Conservation (phyloP, 2,113 vertebrate species). For the Muntiacus reevesi region DNA sequence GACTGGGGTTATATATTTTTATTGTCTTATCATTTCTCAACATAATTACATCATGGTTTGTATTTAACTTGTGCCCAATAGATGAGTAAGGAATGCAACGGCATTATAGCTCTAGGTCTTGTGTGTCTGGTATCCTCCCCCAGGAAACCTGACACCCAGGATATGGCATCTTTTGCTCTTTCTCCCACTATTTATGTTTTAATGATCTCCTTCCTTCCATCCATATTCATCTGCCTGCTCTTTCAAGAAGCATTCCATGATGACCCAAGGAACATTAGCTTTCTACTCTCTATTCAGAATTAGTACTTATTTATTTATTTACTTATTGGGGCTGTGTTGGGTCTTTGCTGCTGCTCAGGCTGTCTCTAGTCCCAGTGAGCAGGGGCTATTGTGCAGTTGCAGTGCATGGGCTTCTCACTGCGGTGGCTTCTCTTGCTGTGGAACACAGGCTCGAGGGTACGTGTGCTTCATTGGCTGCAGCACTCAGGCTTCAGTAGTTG, state of each 20-base stretch:
- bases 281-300: neutral
- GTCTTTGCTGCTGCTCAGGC: neutral
- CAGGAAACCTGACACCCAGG: neutral
- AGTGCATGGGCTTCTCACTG: accelerated
- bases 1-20: neutral
- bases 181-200: neutral
- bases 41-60: neutral
- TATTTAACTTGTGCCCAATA: neutral
- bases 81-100: neutral
- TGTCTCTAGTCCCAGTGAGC: neutral
- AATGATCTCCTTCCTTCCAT: neutral
- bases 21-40: conserved; percentile 7
- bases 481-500: neutral
- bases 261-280: neutral
- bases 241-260: neutral
- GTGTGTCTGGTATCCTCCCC: neutral
- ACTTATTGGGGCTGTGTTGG: neutral
- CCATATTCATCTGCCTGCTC: neutral
- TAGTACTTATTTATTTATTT: neutral
- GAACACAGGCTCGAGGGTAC: accelerated
- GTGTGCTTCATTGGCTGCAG: accelerated
- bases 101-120: neutral
- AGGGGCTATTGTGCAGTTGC: neutral
- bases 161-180: neutral
- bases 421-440: neutral